phyloP scores from a whole-genome alignment of 2,888 invertebrate genomes.

The Athalia circularis region DNA sequence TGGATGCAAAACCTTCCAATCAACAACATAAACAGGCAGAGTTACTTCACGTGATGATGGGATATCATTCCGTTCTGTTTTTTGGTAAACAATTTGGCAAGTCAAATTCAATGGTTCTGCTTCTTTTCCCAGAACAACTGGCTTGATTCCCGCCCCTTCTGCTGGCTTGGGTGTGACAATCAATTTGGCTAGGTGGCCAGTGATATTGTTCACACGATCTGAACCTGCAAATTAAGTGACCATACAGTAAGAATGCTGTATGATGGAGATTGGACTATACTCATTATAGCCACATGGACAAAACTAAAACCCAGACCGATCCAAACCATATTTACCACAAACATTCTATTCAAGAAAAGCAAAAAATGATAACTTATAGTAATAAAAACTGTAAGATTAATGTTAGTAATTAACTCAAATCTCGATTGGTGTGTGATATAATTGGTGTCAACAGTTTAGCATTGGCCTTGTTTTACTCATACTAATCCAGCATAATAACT shows the following conservation, averaged over 20 bases:
- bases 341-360: too few relatives aligned
- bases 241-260: background rate
- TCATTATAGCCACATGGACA: background rate
- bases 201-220: conserved; percentile 46
- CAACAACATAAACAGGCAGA: conserved; percentile 52
- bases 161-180: conserved; percentile 55
- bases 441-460: too few relatives aligned
- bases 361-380: too few relatives aligned
- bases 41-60: conserved; percentile 16
- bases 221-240: conserved; percentile 15
- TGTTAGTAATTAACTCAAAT: too few relatives aligned
- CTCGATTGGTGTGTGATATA: too few relatives aligned
- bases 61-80: conserved; percentile 52
- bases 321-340: too few relatives aligned
- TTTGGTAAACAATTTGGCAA: conserved; percentile 58
- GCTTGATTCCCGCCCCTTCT: conserved; percentile 52
- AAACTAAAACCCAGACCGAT: too few relatives aligned
- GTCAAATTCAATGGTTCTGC: conserved; percentile 64
- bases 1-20: conserved; percentile 55
- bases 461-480: too few relatives aligned
- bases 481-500: too few relatives aligned
- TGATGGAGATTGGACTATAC: background rate
- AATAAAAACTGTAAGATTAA: too few relatives aligned
- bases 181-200: conserved; percentile 52
- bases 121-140: conserved; percentile 56